Conservation (phyloP, 1,140 invertebrate species). For the Eurosta solidaginis region DNA sequence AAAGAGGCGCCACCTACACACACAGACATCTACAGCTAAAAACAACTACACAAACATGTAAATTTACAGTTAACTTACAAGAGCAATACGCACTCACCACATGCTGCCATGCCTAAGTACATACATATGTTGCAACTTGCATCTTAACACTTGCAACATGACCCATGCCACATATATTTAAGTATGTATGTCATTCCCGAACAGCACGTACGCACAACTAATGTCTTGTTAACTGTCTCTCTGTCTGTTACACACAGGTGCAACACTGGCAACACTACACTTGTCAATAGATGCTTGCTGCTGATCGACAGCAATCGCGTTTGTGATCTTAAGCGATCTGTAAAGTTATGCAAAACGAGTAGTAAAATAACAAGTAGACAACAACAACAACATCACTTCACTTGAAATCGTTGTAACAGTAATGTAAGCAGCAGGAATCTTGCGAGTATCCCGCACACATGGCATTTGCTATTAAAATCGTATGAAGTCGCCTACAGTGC, state of each 20-base stretch:
- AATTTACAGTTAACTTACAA: no score
- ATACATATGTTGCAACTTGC: no score
- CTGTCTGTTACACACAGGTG: not conserved
- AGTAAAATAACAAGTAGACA: not conserved
- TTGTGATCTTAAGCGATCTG: conserved; percentile 11
- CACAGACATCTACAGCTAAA: no score
- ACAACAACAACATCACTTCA: not conserved
- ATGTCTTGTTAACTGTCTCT: not conserved
- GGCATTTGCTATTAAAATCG: no score
- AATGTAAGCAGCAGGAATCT: no score
- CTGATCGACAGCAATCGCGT: not conserved
- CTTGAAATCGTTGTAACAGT: not conserved
- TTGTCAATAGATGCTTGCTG: not conserved
- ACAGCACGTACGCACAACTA: conserved; percentile 11
- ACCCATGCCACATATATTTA: not conserved
- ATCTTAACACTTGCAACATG: not conserved
- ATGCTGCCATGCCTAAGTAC: no score
- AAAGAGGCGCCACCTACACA: no score
- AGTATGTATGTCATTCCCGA: not conserved
- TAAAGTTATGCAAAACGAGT: conserved; percentile 9
- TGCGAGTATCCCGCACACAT: no score
- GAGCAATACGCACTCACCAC: no score
- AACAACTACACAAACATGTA: no score
- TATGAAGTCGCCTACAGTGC: no score
- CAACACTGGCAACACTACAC: not conserved